Conservation (phyloP, 2,113 vertebrate genomes). For the Cranoglanis bouderius region DNA sequence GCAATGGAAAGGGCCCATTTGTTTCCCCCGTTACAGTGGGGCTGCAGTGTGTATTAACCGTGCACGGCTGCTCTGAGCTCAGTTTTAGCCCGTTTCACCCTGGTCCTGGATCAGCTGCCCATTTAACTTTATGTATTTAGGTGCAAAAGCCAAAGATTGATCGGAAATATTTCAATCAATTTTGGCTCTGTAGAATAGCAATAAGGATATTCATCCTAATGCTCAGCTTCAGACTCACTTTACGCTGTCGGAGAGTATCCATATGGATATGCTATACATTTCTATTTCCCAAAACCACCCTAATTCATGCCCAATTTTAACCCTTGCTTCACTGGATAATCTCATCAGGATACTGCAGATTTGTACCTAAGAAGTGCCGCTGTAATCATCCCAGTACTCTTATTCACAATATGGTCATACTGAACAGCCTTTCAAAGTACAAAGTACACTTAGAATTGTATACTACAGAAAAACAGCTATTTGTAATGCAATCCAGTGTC, state of each 20-base stretch:
- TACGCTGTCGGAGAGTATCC: background rate
- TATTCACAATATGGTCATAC: too few relatives aligned
- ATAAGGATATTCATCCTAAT: background rate
- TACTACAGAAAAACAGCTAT: background rate
- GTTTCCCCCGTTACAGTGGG: background rate
- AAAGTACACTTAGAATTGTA: too few relatives aligned
- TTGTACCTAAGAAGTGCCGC: too few relatives aligned
- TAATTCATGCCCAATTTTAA: background rate
- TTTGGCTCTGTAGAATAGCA: background rate
- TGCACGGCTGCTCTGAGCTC: background rate
- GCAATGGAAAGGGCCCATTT: background rate
- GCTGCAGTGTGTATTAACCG: background rate
- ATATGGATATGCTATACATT: background rate
- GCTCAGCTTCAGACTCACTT: background rate
- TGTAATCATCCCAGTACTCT: background rate
- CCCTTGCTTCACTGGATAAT: background rate
- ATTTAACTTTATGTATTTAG: background rate
- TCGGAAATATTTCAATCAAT: background rate
- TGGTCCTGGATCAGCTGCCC: background rate
- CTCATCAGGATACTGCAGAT: background rate
- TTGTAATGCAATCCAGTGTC: background rate
- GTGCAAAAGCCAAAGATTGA: background rate
- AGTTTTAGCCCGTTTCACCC: too few relatives aligned
- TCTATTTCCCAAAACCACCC: background rate
- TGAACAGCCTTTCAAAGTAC: background rate